Base-by-base conservation (phyloP, 2,888 invertebrate genomes). In the Sinelater perroti region DNA sequence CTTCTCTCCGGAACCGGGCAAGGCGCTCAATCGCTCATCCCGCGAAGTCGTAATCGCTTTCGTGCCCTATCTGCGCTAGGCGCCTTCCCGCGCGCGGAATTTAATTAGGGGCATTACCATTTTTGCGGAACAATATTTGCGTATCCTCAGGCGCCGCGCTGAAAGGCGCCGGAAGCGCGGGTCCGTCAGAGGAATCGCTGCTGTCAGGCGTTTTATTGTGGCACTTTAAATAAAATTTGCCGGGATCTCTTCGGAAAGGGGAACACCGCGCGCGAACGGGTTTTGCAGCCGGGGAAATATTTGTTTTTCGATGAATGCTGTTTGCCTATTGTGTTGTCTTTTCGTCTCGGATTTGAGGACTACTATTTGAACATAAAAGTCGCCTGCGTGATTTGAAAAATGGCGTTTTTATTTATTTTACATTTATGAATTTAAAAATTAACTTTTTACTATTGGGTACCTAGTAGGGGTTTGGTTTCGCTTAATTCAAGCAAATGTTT, bases 141-240 rank as follows among this genome's bases (percentile, higher is more conserved):
- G 21, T 40, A 40, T 38, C 21, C 38, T 20, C 13, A 40, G 24
- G 16, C 1, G 13, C 24, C 2, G 24, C n/a, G 40, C 13, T 40
- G 24, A 40, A 40, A 40, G 21, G 40, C 11, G 14, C 21, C 3
- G 11, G 8, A 3, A 24, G 11, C 21, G 24, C 24, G 5, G 8
- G 11, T 36, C 18, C 18, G 36, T 36, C 18, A 36, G 16, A 18
- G 16, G 18, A 36, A 36, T 40, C 16, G 16, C 21, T 24, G 40
- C 40, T 20, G 6, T 14, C 13, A 24, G 40, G 24, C 24, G 24
- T 40, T 40, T 40, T 40, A 40, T 24, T 14, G 16, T 40, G 24
- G 24, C 24, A 40, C 24, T 24, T 40, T 40, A 40, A 40, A 40
- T 40, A 24, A 24, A 40, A 40, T 11, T n/a, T 40, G 24, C n/a